Evolutionary conservation across 2,113 vertebrate genomes (phyloP), one percentile per base, ranked within the genome.

Genomic region (Lycaon pictus): DNA sequence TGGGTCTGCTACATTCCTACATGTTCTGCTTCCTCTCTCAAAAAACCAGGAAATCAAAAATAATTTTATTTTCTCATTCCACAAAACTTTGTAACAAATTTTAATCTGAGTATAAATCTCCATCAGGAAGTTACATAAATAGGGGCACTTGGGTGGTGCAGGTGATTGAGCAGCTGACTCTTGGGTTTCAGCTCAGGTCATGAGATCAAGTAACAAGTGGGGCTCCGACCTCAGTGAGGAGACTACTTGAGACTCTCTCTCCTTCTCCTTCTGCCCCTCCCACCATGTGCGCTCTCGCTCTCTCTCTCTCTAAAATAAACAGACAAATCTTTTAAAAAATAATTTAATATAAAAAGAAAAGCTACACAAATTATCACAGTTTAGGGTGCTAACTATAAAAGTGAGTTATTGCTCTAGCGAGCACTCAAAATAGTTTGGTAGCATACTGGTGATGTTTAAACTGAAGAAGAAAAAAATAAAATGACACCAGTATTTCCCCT

Each of bases 81-180:
- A 82, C 4, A 83, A 90, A 65, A 55, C 72, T 56, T 63, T 69
- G 0, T 23, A 91, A 56, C 7, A 65, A 69, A 65, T 77, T 84
- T 91, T 96, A 85, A 88, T 82, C 32, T 76, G 25, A 60, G 67
- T 51, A 76, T 15, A 85, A 85, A 85, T 60, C 72, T 80, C 92
- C 80, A 89, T 63, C 20, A 48, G 4, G 76, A 90, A 85, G 72
- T 93, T 51, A 82, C 3, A 65, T 43, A 65, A 80, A 10, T 35
- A 69, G 32, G 32, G 17, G 17, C 35, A 3, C 16, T n/a, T 69
- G 32, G 32, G 32, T 69, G n/a, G 67, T 69, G 8, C 16, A 19
- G 17, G 35, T 16, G 3, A n/a, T 69, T 69, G 16, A 35, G 17
- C 7, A 19, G n/a, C 32, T 17, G 35, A 35, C 32, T 69, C 67